Evolutionary conservation across 2,113 vertebrate genomes (phyloP).

Genomic region (Tichodroma muraria): DNA sequence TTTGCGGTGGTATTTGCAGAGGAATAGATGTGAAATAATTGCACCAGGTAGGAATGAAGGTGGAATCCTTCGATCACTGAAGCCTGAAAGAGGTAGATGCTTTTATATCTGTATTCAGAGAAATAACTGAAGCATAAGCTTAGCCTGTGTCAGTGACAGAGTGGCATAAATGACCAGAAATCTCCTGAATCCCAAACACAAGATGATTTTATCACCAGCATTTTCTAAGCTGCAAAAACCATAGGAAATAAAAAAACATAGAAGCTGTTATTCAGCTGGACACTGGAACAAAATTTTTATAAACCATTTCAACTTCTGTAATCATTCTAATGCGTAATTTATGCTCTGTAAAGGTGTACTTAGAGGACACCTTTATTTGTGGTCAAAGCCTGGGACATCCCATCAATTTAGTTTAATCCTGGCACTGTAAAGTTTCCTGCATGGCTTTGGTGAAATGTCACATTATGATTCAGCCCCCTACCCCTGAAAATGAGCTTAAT

Average conservation of each 20-base stretch:
- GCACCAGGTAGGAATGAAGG: background rate
- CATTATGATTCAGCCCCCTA: background rate
- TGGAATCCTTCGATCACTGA: background rate
- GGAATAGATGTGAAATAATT: background rate
- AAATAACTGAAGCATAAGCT: background rate
- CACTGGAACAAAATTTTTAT: background rate
- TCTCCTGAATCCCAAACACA: background rate
- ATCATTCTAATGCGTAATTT: background rate
- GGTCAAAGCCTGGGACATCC: background rate
- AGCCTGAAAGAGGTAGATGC: background rate
- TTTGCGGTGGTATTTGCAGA: conserved; percentile 9
- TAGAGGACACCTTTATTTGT: background rate
- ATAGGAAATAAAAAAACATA: background rate
- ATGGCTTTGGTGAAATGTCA: background rate
- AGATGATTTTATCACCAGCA: background rate
- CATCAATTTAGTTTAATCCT: background rate
- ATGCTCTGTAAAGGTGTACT: background rate
- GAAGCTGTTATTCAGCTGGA: background rate
- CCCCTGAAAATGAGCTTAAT: background rate
- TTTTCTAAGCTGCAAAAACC: background rate
- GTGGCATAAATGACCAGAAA: background rate
- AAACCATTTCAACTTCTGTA: background rate
- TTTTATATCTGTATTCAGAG: background rate
- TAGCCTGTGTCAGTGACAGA: background rate
- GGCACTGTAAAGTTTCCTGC: background rate